Base-by-base conservation (phyloP, 2,797 vertebrate species). In the Tolypeutes matacus region DNA sequence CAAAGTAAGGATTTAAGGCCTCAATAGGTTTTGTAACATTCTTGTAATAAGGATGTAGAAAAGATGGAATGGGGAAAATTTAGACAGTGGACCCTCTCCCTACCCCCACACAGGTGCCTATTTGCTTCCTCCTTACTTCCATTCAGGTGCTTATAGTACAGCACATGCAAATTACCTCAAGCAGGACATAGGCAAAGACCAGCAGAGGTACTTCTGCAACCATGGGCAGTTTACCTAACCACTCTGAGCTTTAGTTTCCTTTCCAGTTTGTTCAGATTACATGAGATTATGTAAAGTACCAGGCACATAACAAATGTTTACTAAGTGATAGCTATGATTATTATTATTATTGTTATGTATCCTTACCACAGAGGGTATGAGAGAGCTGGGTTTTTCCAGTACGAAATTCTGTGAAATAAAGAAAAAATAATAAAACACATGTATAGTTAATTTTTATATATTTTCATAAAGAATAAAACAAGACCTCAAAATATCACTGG, bases 371-470 rank as follows among this genome's bases (percentile, higher is more conserved):
- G 39, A 99, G 98, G 6, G 99, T 99, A 97, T 99, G 99, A 92
- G 99, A 99, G 27, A 99, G 98, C 97, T 99, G 99, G 23, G 99
- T 99, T 98, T 99, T 99, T 89, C 99, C 99, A 70, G 99, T 99
- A 97, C 99, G 99, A 96, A 99, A 99, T 98, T 99, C 99, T 99
- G 97, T 94, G 64, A 93, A 98, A 98, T 72, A 96, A 31, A 95
- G 65, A 84, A 89, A 90, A 92, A 18, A 10, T 78, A 15, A 39
- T 77, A 10, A 70, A 83, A 96, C 53, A 80, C 23, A 58, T 39
- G 18, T 46, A 82, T 2, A 88, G 70, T 92, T 90, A 93, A 53
- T n/a, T 86, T 82, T 83, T 76, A 92, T 56, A 85, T 65, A 94
- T 84, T 94, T 96, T 89, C 62, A 94, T 86, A 77, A 91, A 84